These are phyloP conservation scores for Drosophila funebris DNA, from an alignment of 1,140 invertebrate genomes.

Conservation along the genomic window DNA sequence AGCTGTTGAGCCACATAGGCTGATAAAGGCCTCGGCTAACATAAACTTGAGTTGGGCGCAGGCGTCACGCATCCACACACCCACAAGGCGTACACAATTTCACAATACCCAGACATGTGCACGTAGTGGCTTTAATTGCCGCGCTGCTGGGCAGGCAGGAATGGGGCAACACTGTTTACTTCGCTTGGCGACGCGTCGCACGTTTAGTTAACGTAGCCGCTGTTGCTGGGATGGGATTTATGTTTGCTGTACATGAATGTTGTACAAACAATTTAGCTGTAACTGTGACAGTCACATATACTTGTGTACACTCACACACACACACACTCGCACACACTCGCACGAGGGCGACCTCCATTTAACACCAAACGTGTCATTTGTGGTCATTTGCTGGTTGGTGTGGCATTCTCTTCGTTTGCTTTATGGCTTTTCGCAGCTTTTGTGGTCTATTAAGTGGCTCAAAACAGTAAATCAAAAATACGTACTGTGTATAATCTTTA, in stretches of 20 bases:
- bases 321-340: conserved; percentile 21
- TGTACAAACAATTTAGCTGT: conserved; percentile 79
- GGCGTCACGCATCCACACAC: conserved; percentile 20
- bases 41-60: conserved; percentile 37
- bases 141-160: conserved; percentile 33
- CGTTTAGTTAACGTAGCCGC: conserved; percentile 35
- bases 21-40: conserved; percentile 45
- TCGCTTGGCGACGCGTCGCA: conserved; percentile 50
- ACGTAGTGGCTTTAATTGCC: conserved; percentile 64
- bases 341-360: conserved; percentile 68
- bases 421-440: conserved; percentile 70
- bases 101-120: conserved; percentile 15
- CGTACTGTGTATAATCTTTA: conserved; percentile 67
- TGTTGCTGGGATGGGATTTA: conserved; percentile 62
- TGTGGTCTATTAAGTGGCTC: conserved; percentile 79
- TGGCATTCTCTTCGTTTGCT: conserved; percentile 24
- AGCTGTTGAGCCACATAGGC: conserved; percentile 26
- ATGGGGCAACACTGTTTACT: conserved; percentile 26
- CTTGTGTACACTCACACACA: conserved; percentile 11
- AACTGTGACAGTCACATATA: conserved; percentile 55
- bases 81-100: conserved; percentile 2
- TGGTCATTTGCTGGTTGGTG: conserved; percentile 67
- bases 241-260: conserved; percentile 80
- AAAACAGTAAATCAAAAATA: conserved; percentile 68
- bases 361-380: conserved; percentile 82